phyloP scores from a whole-genome alignment of 2,113 vertebrate genomes.

The Callithrix jacchus region DNA sequence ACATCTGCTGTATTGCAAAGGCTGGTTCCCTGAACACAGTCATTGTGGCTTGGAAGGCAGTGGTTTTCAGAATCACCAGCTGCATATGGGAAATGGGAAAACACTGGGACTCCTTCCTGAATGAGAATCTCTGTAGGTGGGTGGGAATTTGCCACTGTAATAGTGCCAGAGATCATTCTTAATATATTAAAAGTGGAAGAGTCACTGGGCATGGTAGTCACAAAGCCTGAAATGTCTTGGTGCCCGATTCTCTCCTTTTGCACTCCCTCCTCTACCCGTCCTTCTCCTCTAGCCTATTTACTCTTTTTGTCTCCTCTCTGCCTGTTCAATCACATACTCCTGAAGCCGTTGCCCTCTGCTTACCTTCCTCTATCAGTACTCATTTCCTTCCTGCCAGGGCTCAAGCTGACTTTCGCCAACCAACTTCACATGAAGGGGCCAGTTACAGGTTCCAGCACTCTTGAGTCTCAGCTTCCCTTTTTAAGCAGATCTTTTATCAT shows the following conservation, averaged over 20 bases:
- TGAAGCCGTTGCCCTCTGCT: not conserved
- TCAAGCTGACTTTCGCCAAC: not conserved
- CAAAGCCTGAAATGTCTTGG: not conserved
- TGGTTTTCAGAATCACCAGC: not conserved
- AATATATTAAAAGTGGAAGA: not conserved
- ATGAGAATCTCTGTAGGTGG: not conserved
- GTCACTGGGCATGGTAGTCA: not conserved
- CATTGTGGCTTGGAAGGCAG: not conserved
- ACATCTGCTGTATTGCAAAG: not conserved
- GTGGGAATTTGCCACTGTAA: not conserved
- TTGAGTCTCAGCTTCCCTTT: not conserved
- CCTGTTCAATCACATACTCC: not conserved
- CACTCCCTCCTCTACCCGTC: not conserved
- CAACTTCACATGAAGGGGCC: not conserved
- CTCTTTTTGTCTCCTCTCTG: not conserved
- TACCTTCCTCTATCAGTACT: not conserved
- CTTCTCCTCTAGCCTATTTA: not conserved
- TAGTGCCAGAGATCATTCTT: not conserved
- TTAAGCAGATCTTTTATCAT: not conserved
- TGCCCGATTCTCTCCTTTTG: rapidly evolving
- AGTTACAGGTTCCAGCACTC: not conserved
- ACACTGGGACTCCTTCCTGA: not conserved
- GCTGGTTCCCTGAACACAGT: not conserved
- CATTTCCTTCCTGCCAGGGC: not conserved
- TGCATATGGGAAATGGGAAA: not conserved